A percentile compares a stretch with the other conserved stretches of the same genome.
Evolutionary conservation across 2,797 vertebrate species (phyloP).

Genomic region (Catamblyrhynchus diadema): DNA sequence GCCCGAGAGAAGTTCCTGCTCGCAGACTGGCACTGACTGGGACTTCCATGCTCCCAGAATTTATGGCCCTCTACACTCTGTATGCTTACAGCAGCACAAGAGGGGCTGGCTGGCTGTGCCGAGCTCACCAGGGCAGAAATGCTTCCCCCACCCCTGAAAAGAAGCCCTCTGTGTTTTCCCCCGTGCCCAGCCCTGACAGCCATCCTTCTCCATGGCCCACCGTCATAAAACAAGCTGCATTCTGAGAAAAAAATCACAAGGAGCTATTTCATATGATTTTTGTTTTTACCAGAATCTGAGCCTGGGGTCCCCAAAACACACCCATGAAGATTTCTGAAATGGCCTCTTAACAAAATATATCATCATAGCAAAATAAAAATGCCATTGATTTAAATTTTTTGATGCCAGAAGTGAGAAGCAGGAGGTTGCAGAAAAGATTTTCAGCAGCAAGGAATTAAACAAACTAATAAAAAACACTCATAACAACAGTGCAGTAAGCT

Average conservation of each 20-base stretch:
- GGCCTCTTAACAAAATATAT: background rate
- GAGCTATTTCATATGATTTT: background rate
- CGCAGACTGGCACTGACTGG: conserved; percentile 29
- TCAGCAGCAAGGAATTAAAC: background rate
- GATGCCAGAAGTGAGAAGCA: background rate
- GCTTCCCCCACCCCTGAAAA: background rate
- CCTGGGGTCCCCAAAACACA: background rate
- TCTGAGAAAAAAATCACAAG: background rate
- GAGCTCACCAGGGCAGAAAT: background rate
- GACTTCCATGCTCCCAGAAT: background rate
- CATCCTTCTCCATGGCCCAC: background rate
- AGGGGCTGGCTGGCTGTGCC: background rate
- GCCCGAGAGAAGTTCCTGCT: conserved; percentile 29
- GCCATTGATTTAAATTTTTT: background rate
- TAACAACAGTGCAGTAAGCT: background rate
- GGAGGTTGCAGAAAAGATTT: background rate
- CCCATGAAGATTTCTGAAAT: background rate
- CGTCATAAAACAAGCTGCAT: background rate
- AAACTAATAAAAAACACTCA: background rate
- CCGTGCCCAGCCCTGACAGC: background rate
- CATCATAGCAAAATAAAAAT: background rate
- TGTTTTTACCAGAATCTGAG: background rate
- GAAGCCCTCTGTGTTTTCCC: background rate
- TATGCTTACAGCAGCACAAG: background rate
- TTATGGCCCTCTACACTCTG: background rate